Evolutionary conservation across 2,888 invertebrate genomes (phyloP).

Genomic region (Serrognathus titanus): DNA sequence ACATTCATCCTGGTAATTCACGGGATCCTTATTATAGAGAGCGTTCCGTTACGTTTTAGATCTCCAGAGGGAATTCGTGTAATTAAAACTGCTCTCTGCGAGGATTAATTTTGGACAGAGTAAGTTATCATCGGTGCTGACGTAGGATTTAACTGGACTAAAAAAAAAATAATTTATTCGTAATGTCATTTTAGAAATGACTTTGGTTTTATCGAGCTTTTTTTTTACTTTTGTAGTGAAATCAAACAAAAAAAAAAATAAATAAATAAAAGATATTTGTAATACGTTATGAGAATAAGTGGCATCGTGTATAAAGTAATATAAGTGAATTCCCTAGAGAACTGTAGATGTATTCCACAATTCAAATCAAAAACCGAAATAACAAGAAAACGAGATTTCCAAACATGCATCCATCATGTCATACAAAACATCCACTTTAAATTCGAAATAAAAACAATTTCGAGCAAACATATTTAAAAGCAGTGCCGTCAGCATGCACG

Average conservation of each 20-base stretch:
- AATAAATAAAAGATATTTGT: too few species aligned
- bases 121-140: constrained; percentile 41
- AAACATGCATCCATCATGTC: constrained; percentile 48
- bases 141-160: constrained; percentile 39
- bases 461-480: constrained; percentile 50
- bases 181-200: constrained; percentile 35
- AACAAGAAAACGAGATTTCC: constrained; percentile 46
- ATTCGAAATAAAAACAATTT: constrained; percentile 52
- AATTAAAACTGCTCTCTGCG: constrained; percentile 47
- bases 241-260: too few species aligned
- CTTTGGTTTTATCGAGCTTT: too few species aligned
- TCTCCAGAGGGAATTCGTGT: constrained; percentile 43
- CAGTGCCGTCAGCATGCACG: constrained; percentile 42
- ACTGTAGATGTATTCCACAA: constrained; percentile 25
- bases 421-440: constrained; percentile 48
- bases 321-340: constrained; percentile 2
- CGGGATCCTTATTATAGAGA: constrained; percentile 22
- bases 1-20: constrained; percentile 11
- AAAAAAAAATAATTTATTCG: constrained; percentile 35
- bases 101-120: constrained; percentile 44
- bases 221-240: too few species aligned
- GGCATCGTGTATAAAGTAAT: background rate
- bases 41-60: constrained; percentile 37
- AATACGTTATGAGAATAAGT: background rate
- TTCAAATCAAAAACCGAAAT: constrained; percentile 48